Conservation (phyloP, 2,888 invertebrate species). For the Coecobrya sp. region DNA sequence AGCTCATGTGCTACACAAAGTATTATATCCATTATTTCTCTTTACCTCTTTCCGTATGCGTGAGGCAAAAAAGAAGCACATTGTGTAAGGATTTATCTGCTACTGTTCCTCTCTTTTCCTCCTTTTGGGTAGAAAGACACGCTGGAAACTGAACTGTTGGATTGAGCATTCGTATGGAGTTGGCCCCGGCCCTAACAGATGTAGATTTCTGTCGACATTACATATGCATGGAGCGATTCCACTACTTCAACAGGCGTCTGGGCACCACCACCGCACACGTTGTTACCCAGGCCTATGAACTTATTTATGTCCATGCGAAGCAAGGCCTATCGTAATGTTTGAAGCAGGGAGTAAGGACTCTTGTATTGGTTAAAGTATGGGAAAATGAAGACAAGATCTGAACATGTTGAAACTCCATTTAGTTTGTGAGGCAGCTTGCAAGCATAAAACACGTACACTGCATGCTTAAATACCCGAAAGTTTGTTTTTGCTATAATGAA, state of each 20-base stretch:
- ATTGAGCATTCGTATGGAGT: background rate
- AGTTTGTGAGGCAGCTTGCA: conserved; percentile 11
- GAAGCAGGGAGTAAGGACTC: background rate
- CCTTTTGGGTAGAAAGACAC: background rate
- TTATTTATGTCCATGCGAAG: conserved; percentile 25
- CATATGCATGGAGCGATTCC: conserved; percentile 57
- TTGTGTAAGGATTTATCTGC: conserved; percentile 52
- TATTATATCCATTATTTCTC: conserved; percentile 41
- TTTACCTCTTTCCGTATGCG: conserved; percentile 33
- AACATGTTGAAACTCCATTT: conserved; percentile 33
- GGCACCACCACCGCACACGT: conserved; percentile 35
- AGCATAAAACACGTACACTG: conserved; percentile 6
- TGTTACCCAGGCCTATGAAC: conserved; percentile 35
- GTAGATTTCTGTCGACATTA: conserved; percentile 41
- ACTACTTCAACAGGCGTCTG: conserved; percentile 65
- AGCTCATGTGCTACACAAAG: conserved; percentile 25
- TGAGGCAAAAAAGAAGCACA: conserved; percentile 46
- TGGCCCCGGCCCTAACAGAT: background rate
- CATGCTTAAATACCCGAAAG: conserved; percentile 40
- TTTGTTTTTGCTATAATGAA: conserved; percentile 47
- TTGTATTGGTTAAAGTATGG: conserved; percentile 2
- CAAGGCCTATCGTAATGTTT: background rate
- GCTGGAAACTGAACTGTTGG: background rate
- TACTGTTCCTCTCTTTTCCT: background rate
- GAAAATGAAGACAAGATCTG: background rate